A percentile compares a stretch with the other conserved stretches of the same genome.
Evolutionary conservation across 2,797 vertebrate species (phyloP).

Genomic region (Microctenopoma stevenorrisi): DNA sequence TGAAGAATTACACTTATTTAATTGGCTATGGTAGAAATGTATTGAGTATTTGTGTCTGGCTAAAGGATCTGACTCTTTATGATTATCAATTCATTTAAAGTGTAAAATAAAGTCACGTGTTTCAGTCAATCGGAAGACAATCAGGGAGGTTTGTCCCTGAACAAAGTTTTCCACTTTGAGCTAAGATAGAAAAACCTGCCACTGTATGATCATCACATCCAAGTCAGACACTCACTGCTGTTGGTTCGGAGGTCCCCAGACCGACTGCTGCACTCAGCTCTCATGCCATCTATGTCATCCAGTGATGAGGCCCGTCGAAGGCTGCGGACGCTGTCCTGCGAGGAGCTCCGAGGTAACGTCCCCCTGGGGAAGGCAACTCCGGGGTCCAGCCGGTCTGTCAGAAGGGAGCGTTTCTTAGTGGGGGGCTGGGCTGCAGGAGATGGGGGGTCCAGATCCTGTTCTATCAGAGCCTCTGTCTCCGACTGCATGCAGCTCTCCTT

Average conservation of each 20-base stretch:
- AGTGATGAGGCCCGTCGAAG: constrained; percentile 89
- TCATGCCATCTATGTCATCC: constrained; percentile 88
- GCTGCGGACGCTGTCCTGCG: constrained; percentile 86
- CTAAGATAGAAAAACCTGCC: too few species aligned
- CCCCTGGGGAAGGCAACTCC: constrained; percentile 64
- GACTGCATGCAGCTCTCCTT: constrained; percentile 91
- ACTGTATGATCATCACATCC: too few species aligned
- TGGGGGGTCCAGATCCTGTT: constrained; percentile 82
- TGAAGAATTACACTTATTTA: too few species aligned
- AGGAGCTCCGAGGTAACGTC: constrained; percentile 78
- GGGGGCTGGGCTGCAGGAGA: constrained; percentile 69
- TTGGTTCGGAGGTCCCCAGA: constrained; percentile 51
- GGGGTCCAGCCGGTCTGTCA: constrained; percentile 78
- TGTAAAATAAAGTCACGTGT: too few species aligned
- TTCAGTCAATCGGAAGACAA: too few species aligned
- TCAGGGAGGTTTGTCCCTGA: too few species aligned
- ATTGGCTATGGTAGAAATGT: too few species aligned
- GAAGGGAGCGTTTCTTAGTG: constrained; percentile 74
- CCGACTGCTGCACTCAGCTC: constrained; percentile 74
- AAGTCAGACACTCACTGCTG: constrained; percentile 75
- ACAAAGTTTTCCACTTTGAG: too few species aligned
- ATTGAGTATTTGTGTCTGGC: too few species aligned
- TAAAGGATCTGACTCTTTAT: too few species aligned
- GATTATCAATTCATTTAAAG: too few species aligned
- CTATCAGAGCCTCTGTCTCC: constrained; percentile 90